Evolutionary conservation across 2,888 invertebrate species (phyloP), one percentile per base, ranked within the genome.

Genomic region (Azorinus chamasolen): DNA sequence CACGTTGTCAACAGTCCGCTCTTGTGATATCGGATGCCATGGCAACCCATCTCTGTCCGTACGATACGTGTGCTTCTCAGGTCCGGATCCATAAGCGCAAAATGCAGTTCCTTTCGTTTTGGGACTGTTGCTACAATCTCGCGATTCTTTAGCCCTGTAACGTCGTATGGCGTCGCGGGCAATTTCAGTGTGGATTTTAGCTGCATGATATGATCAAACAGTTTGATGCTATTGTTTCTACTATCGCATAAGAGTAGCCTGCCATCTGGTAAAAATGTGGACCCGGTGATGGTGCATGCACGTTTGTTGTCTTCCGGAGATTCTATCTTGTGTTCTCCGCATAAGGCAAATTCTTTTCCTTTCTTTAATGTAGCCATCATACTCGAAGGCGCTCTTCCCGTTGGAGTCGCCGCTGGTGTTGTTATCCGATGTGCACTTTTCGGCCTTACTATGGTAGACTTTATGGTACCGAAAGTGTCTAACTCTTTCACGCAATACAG

Each of bases 71-170:
- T 57, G 22, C 43, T 16, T 22, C 71, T 58, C 5, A 76, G 45
- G n/a, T 62, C 70, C 1, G 76, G 76, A 24, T 71, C 65, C 55
- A 76, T 64, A 2, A 76, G 51, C 1, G 71, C 48, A 25, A 65
- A 76, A 61, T 65, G 61, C 16, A 76, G 51, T 22, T 70, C 62
- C 48, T 71, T 76, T n/a, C 43, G 54, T 5, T 76, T 70, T n/a
- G 76, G 76, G 12, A 69, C 24, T 8, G 70, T 71, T 2, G 66
- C 51, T 2, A 71, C 70, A 8, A 51, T 70, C 22, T 76, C 76
- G 32, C 66, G 41, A 39, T 62, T 70, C 6, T 55, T 70, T 10
- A 76, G 22, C n/a, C 65, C 27, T 6, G 76, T 45, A n/a, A 76
- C 61, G 55, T 76, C 76, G 61, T 37, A 76, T 14, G 76, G 76